These are phyloP conservation scores for Manduca sexta DNA, from an alignment of 1,140 invertebrate species.

Conservation along the genomic window DNA sequence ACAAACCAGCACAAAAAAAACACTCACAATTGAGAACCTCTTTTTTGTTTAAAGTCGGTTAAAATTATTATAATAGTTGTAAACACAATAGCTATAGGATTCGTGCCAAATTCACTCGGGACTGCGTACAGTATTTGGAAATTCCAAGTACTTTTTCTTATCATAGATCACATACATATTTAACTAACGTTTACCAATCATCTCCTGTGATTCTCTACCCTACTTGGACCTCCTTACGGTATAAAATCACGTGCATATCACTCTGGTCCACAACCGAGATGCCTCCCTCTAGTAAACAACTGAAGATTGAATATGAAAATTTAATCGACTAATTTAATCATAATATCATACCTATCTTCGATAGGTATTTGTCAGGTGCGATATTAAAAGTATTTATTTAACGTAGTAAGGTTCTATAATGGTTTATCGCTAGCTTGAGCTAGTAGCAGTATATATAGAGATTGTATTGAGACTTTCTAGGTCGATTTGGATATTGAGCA, in stretches of 20 bases:
- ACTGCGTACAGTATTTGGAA: conserved; percentile 22
- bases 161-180: conserved; percentile 40
- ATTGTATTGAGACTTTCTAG: too few species aligned
- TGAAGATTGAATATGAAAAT: conserved; percentile 80
- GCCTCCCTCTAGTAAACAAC: conserved; percentile 71
- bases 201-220: conserved; percentile 5
- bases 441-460: too few species aligned
- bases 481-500: too few species aligned
- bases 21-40: too few species aligned
- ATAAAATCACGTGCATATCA: conserved; percentile 12
- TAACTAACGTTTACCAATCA: conserved; percentile 9
- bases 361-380: conserved; percentile 15
- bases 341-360: too few species aligned
- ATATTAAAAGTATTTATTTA: conserved; percentile 22
- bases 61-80: too few species aligned
- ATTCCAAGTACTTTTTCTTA: conserved; percentile 26
- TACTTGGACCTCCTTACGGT: conserved; percentile 11
- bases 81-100: background rate
- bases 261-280: conserved; percentile 19
- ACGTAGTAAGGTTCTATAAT: too few species aligned
- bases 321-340: conserved; percentile 78
- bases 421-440: too few species aligned
- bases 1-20: too few species aligned
- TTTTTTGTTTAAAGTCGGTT: too few species aligned
- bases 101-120: conserved; percentile 2